Base-by-base conservation (phyloP, 2,888 invertebrate genomes). In the Drosophila nr. perissopoda region DNA sequence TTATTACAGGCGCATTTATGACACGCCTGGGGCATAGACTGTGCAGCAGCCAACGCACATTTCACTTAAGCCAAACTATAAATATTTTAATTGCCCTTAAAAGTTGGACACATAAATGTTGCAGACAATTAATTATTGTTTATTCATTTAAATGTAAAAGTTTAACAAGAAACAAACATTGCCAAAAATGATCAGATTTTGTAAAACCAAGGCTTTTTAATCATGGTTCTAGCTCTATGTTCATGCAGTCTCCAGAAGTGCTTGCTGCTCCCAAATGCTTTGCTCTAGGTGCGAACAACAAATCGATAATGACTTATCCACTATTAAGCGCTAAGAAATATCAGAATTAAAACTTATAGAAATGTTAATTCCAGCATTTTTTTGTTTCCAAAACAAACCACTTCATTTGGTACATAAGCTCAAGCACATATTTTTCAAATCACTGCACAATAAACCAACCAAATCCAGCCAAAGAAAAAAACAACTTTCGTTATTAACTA, bases 51-150 rank as follows among this genome's bases (percentile, higher is more conserved):
- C 68, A 80, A 42, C 54, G 69, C 63, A 66, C 54, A 78, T 77
- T 73, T 73, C 52, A 61, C 65, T 70, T 70, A 56, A 73, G 78
- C 73, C 36, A 1, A 36, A 59, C 13, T 58, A 25, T 45, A 70
- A 70, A 81, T 70, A 78, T 78, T 79, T 59, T 63, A 51, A 70
- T 57, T 62, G 54, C 58, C 25, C 68, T 78, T 61, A 45, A 64
- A 67, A 72, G 18, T 33, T 18, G 40, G 11, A 38, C 57, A 48
- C 62, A 45, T 45, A 67, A 67, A 57, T 52, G 38, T 48, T n/a
- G 27, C 61, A 65, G 33, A 29, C 49, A 62, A 71, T 71, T 59
- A 49, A 57, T 53, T 76, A 36, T 60, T 49, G 49, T 34, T 40
- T 53, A 13, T 57, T 29, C 11, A 74, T 51, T 42, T 38, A 29